Evolutionary conservation across 1,140 invertebrate genomes (phyloP).

Genomic region (Hirudo medicinalis): DNA sequence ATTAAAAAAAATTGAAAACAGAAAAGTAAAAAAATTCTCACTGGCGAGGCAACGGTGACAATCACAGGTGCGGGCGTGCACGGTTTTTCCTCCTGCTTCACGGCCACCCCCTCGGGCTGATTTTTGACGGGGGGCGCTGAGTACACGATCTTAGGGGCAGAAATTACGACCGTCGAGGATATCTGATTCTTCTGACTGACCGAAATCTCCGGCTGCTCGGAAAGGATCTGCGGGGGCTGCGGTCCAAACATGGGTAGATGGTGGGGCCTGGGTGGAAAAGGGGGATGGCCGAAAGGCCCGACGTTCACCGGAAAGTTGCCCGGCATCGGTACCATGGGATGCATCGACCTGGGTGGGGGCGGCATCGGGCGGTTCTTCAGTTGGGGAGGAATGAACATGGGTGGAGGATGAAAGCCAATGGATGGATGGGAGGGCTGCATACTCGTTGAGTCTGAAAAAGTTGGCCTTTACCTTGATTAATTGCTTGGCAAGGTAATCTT

Average conservation of each 20-base stretch:
- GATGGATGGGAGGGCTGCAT: too few relatives aligned
- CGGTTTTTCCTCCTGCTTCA: background rate
- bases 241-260: too few relatives aligned
- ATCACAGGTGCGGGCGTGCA: background rate
- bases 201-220: too few relatives aligned
- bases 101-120: background rate
- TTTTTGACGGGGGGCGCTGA: background rate
- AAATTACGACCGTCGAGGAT: background rate
- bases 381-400: slow-evolving; percentile 5
- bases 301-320: too few relatives aligned
- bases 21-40: background rate
- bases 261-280: too few relatives aligned
- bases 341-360: background rate
- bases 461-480: too few relatives aligned
- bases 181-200: background rate
- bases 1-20: background rate
- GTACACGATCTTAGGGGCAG: slow-evolving; percentile 2
- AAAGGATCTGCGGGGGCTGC: too few relatives aligned
- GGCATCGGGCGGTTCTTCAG: background rate
- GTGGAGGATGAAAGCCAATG: background rate
- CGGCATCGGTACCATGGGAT: background rate
- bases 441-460: too few relatives aligned
- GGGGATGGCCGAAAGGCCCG: too few relatives aligned
- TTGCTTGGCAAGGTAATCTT: too few relatives aligned
- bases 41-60: too few relatives aligned